These are phyloP conservation scores for Tolmerus cingulatus DNA, from an alignment of 2,888 invertebrate genomes.

Conservation along the genomic window DNA sequence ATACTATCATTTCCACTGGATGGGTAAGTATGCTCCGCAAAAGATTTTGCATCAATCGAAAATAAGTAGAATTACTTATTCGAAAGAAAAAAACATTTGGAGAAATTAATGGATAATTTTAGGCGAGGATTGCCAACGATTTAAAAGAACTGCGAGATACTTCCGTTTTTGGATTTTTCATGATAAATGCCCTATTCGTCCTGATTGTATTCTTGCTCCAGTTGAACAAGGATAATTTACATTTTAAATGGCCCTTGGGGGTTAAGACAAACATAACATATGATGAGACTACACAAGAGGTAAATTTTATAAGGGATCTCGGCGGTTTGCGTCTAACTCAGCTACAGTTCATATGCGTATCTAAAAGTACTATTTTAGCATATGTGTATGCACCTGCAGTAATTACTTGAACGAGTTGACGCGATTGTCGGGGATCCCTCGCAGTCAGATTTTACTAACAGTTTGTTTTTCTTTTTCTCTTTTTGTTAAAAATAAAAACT, in stretches of 20 bases:
- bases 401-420: conserved; percentile 43
- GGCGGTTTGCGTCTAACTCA: conserved; percentile 32
- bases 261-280: conserved; percentile 93
- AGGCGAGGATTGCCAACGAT: conserved; percentile 89
- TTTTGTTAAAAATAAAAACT: conserved; percentile 50
- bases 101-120: conserved; percentile 65
- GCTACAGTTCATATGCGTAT: conserved; percentile 52
- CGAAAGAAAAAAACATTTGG: neutral
- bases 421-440: conserved; percentile 53
- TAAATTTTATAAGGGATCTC: conserved; percentile 67
- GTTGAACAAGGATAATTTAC: conserved; percentile 95
- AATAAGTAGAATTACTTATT: neutral
- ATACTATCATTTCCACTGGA: neutral
- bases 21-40: neutral
- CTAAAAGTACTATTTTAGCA: conserved; percentile 33
- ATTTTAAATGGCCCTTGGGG: conserved; percentile 96
- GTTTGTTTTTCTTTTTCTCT: conserved; percentile 54
- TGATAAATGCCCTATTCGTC: conserved; percentile 98
- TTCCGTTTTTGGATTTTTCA: conserved; percentile 96
- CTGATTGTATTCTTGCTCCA: conserved; percentile 98
- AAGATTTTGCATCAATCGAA: neutral
- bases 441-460: conserved; percentile 60
- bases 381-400: neutral
- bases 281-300: conserved; percentile 90
- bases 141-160: conserved; percentile 94